Conservation (phyloP, 2,888 invertebrate genomes). For the Megastigmus dorsalis region DNA sequence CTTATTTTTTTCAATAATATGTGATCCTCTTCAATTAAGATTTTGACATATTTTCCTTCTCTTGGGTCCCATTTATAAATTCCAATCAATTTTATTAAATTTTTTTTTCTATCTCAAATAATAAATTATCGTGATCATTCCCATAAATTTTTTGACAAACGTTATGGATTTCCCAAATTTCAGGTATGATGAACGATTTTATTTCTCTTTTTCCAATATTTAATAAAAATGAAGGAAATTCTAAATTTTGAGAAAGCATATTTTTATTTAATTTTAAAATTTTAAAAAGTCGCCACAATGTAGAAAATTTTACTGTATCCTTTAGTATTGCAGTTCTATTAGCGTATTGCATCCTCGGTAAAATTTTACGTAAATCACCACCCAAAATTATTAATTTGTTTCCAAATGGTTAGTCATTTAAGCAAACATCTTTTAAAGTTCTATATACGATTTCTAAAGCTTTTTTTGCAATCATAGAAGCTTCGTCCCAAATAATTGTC, state of each 20-base stretch:
- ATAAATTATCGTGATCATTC: too few species aligned
- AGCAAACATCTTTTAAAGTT: slow-evolving; percentile 36
- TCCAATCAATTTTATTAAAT: too few species aligned
- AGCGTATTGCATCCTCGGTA: not conserved
- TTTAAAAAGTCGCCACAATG: not conserved
- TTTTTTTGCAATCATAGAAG: too few species aligned
- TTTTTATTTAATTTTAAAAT: not conserved
- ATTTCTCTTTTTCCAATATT: slow-evolving; percentile 4
- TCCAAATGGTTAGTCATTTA: slow-evolving; percentile 3
- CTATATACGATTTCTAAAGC: slow-evolving; percentile 39
- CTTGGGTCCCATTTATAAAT: too few species aligned
- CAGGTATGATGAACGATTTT: not conserved
- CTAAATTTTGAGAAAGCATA: not conserved
- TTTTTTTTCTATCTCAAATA: too few species aligned
- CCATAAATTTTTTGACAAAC: slow-evolving; percentile 1
- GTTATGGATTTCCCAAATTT: not conserved
- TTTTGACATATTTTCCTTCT: too few species aligned
- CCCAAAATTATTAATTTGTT: slow-evolving; percentile 25
- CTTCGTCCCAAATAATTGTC: too few species aligned
- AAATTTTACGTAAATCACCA: slow-evolving; percentile 20
- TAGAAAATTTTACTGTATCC: not conserved
- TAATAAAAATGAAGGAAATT: slow-evolving; percentile 4
- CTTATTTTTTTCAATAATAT: too few species aligned
- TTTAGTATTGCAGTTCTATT: not conserved
- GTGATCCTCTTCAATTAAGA: too few species aligned